phyloP scores from a whole-genome alignment of 2,797 vertebrate genomes.

The Lophius americanus region DNA sequence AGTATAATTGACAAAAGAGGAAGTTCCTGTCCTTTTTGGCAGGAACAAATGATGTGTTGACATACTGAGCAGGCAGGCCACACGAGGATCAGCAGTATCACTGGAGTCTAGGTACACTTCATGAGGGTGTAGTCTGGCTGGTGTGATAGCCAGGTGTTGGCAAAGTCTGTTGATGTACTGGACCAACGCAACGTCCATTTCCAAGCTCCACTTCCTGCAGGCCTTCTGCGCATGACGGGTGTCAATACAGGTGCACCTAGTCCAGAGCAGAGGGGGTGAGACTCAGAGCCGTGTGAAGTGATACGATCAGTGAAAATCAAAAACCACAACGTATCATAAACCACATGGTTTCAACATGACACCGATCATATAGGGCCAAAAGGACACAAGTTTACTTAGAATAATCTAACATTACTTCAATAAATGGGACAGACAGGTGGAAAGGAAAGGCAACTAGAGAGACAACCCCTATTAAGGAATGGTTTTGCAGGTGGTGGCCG shows the following conservation, averaged over 20 bases:
- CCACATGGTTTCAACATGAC: no score
- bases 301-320: no score
- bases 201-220: slow-evolving; percentile 93
- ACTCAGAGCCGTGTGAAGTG: neutral
- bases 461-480: no score
- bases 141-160: slow-evolving; percentile 95
- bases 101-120: slow-evolving; percentile 94
- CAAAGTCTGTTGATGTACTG: slow-evolving; percentile 95
- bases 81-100: slow-evolving; percentile 89
- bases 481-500: no score
- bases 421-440: no score
- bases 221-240: slow-evolving; percentile 94
- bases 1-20: neutral
- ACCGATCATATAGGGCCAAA: no score
- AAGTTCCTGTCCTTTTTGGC: neutral
- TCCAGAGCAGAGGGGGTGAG: slow-evolving; percentile 11
- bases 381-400: no score
- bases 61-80: slow-evolving; percentile 90
- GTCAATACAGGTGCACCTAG: slow-evolving; percentile 88
- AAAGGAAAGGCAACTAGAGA: no score
- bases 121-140: slow-evolving; percentile 93
- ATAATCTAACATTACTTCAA: no score
- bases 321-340: neutral
- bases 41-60: slow-evolving; percentile 2
- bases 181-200: slow-evolving; percentile 95